Conservation (phyloP, 2,888 invertebrate species). For the Saturnia japonica region DNA sequence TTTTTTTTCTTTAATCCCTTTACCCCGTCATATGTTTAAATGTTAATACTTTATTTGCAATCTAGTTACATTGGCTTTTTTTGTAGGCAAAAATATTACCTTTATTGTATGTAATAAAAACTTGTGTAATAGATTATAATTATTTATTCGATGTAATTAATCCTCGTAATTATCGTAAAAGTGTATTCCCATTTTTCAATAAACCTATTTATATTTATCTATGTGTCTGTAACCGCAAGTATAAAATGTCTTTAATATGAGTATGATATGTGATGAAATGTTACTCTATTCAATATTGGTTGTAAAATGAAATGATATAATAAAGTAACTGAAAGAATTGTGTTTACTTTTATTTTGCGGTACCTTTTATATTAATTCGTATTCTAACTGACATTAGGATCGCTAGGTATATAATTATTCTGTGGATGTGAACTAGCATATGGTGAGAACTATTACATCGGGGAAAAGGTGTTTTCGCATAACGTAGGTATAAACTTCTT, state of each 20-base stretch:
- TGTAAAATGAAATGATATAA: slow-evolving; percentile 80
- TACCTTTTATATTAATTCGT: too few relatives aligned
- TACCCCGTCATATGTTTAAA: neutral
- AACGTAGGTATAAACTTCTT: too few relatives aligned
- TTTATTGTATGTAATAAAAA: slow-evolving; percentile 37
- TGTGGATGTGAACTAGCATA: too few relatives aligned
- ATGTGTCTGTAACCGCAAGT: slow-evolving; percentile 74
- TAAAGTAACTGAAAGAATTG: slow-evolving; percentile 72
- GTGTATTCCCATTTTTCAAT: slow-evolving; percentile 30
- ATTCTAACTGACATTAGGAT: too few relatives aligned
- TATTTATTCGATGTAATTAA: slow-evolving; percentile 47
- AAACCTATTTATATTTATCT: slow-evolving; percentile 57
- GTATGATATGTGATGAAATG: slow-evolving; percentile 74
- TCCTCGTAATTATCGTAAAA: slow-evolving; percentile 42
- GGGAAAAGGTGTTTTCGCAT: too few relatives aligned
- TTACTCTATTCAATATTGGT: slow-evolving; percentile 78
- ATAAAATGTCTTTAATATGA: slow-evolving; percentile 60
- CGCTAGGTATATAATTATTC: too few relatives aligned
- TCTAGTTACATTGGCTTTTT: neutral
- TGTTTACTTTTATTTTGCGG: slow-evolving; percentile 5
- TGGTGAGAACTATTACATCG: too few relatives aligned
- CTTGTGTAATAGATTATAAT: slow-evolving; percentile 39
- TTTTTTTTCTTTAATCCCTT: slow-evolving; percentile 13
- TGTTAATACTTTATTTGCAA: slow-evolving; percentile 5
- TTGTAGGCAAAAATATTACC: slow-evolving; percentile 19